Evolutionary conservation across 2,797 vertebrate genomes (phyloP).

Genomic region (Gymnocypris eckloni): DNA sequence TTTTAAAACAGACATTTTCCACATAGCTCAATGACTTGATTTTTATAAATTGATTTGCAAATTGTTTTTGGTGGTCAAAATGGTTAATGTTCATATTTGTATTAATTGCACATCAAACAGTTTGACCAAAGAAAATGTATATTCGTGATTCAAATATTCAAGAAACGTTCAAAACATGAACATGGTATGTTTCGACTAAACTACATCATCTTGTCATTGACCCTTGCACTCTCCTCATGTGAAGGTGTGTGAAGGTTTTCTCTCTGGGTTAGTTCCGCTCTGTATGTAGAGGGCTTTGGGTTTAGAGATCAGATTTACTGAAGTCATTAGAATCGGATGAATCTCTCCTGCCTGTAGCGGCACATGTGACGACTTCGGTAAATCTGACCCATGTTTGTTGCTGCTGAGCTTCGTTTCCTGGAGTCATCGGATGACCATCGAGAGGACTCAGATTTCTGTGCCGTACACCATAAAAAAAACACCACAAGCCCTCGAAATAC

Average conservation of each 20-base stretch:
- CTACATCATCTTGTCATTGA: neutral
- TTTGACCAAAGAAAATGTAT: neutral
- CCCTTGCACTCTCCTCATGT: neutral
- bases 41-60: neutral
- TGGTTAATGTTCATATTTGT: neutral
- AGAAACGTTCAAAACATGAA: neutral
- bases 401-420: constrained; percentile 27
- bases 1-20: neutral
- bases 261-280: neutral
- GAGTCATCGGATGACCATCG: neutral
- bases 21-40: neutral
- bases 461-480: neutral
- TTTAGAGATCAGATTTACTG: constrained; percentile 27
- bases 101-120: neutral
- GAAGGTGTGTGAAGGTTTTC: constrained; percentile 39
- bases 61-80: neutral
- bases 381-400: constrained; percentile 36
- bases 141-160: neutral
- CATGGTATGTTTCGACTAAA: neutral
- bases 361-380: constrained; percentile 16
- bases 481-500: constrained; percentile 29
- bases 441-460: constrained; percentile 23
- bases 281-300: constrained; percentile 31
- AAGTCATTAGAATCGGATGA: constrained; percentile 18
- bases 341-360: neutral